These are phyloP conservation scores for Paraplagusia blochii DNA, from an alignment of 2,113 vertebrate species.

Conservation along the genomic window DNA sequence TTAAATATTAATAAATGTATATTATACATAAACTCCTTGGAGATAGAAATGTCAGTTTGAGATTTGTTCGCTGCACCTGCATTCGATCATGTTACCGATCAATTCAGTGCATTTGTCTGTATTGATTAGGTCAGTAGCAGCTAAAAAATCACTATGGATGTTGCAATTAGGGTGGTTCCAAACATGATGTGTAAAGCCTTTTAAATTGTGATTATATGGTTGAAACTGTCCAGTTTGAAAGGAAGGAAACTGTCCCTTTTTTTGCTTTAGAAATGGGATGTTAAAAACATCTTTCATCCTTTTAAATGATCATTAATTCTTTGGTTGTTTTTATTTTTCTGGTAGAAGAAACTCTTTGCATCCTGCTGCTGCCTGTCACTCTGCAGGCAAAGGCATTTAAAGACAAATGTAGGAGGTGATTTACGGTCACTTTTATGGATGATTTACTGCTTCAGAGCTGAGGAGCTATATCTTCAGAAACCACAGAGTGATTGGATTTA, in stretches of 20 bases:
- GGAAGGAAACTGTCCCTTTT: neutral
- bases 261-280: neutral
- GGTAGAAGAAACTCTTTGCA: neutral
- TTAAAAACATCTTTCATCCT: neutral
- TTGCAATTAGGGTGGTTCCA: neutral
- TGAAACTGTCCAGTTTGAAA: conserved; percentile 1
- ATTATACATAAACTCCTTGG: conserved; percentile 1
- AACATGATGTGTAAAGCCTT: neutral
- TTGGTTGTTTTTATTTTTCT: neutral
- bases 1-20: conserved; percentile 2
- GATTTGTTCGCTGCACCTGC: neutral
- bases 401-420: too few species aligned
- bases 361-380: neutral
- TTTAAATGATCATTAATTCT: neutral
- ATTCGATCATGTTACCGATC: conserved; percentile 9
- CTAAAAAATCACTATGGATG: conserved; percentile 1
- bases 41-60: conserved; percentile 17
- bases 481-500: neutral
- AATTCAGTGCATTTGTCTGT: conserved; percentile 14
- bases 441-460: neutral
- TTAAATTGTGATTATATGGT: neutral
- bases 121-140: conserved; percentile 19
- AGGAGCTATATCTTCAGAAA: neutral
- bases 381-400: too few species aligned
- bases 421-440: neutral